Evolutionary conservation across 2,113 vertebrate genomes (phyloP).

Genomic region (Daubentonia madagascariensis): DNA sequence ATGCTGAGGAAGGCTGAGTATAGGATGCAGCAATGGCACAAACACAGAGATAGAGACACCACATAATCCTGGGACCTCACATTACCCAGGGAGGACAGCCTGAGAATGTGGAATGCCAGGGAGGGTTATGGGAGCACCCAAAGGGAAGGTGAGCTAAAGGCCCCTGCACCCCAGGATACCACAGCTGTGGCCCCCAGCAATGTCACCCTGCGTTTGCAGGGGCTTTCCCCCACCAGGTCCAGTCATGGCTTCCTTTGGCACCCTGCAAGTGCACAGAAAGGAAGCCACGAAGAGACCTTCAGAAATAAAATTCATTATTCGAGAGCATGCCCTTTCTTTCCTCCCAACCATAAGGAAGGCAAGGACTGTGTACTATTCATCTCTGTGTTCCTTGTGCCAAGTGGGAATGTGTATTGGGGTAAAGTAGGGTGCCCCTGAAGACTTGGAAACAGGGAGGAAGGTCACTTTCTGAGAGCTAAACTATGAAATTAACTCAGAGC

Average conservation of each 20-base stretch:
- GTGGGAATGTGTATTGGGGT: background rate
- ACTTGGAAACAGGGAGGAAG: background rate
- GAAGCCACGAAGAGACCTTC: background rate
- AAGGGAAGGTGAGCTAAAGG: background rate
- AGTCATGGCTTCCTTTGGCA: background rate
- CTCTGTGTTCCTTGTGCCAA: too few relatives aligned
- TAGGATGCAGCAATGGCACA: background rate
- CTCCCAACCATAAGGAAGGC: background rate
- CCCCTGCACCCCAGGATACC: background rate
- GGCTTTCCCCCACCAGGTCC: too few relatives aligned
- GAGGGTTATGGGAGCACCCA: too few relatives aligned
- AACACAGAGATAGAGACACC: background rate
- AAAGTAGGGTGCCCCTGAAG: background rate
- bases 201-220: background rate
- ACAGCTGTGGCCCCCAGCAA: background rate
- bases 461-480: background rate
- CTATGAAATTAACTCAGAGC: background rate
- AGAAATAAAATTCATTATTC: background rate
- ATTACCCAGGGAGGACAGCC: background rate
- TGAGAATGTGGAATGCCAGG: background rate
- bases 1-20: too few relatives aligned
- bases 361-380: accelerated
- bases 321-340: background rate
- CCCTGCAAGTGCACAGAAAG: background rate
- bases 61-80: background rate